A percentile compares a stretch with the other conserved stretches of the same genome.
Conservation (phyloP, 2,113 vertebrate species). For the Sprattus sprattus region DNA sequence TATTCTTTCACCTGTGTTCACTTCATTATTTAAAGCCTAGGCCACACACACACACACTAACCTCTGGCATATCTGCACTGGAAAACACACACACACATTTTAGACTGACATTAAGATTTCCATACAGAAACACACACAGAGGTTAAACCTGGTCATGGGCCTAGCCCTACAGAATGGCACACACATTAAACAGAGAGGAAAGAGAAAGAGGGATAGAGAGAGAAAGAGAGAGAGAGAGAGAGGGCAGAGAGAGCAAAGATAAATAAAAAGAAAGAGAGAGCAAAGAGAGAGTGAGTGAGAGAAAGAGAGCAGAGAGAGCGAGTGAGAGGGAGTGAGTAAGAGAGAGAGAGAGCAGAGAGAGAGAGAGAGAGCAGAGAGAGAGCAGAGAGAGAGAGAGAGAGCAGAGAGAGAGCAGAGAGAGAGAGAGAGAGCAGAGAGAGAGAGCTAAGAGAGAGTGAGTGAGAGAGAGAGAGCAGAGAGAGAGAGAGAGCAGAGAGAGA, state of each 20-base stretch:
- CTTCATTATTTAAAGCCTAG: too few relatives aligned
- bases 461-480: too few relatives aligned
- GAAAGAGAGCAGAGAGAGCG: not conserved
- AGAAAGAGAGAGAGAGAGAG: not conserved
- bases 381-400: not conserved
- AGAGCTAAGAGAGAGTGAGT: not conserved
- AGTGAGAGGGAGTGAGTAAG: not conserved
- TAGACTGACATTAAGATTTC: too few relatives aligned
- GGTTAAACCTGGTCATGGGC: not conserved
- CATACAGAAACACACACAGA: not conserved
- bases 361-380: not conserved
- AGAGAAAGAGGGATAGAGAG: not conserved
- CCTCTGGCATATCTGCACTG: too few relatives aligned
- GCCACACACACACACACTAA: too few relatives aligned
- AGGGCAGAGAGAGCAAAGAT: not conserved
- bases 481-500: not conserved
- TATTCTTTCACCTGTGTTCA: not conserved
- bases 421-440: too few relatives aligned
- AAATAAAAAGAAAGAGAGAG: not conserved
- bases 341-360: not conserved
- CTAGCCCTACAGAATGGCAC: not conserved
- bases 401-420: not conserved
- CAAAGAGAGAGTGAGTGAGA: not conserved
- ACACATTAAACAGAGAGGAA: not conserved
- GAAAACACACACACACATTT: not conserved